phyloP scores from a whole-genome alignment of 2,888 invertebrate genomes.

The Watsonalla cultraria region DNA sequence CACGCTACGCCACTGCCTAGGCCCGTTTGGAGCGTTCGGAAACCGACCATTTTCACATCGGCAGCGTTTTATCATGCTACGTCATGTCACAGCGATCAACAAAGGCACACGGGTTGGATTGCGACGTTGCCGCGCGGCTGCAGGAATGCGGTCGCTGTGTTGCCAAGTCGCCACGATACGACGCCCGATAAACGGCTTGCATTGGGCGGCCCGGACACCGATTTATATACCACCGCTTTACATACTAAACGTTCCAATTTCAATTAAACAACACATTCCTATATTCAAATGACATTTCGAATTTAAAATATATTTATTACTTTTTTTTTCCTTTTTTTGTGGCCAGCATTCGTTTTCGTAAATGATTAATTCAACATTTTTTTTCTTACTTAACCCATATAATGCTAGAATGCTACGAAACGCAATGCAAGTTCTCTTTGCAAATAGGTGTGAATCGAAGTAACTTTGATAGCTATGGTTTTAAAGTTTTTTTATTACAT shows the following conservation, averaged over 20 bases:
- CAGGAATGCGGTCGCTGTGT: conserved; percentile 68
- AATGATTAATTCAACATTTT: too few species aligned
- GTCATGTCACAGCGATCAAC: conserved; percentile 55
- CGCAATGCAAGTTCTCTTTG: too few species aligned
- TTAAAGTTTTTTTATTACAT: conserved; percentile 1
- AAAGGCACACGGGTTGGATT: conserved; percentile 57
- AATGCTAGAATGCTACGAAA: too few species aligned
- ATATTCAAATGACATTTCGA: neutral
- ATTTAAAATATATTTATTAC: neutral
- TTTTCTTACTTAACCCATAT: too few species aligned
- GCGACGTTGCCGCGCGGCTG: conserved; percentile 62
- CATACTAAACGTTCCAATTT: conserved; percentile 21
- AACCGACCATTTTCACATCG: conserved; percentile 46
- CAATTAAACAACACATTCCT: neutral
- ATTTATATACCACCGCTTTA: conserved; percentile 42
- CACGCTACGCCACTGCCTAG: too few species aligned
- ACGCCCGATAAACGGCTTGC: conserved; percentile 62
- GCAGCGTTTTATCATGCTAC: conserved; percentile 48
- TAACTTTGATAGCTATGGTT: neutral
- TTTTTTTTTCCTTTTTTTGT: neutral
- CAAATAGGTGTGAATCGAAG: too few species aligned
- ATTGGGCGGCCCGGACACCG: conserved; percentile 65
- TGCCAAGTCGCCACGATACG: conserved; percentile 58
- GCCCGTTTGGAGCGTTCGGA: conserved; percentile 7
- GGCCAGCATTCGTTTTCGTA: neutral